phyloP scores from a whole-genome alignment of 2,888 invertebrate species.

The Apomyelois bistriatella region DNA sequence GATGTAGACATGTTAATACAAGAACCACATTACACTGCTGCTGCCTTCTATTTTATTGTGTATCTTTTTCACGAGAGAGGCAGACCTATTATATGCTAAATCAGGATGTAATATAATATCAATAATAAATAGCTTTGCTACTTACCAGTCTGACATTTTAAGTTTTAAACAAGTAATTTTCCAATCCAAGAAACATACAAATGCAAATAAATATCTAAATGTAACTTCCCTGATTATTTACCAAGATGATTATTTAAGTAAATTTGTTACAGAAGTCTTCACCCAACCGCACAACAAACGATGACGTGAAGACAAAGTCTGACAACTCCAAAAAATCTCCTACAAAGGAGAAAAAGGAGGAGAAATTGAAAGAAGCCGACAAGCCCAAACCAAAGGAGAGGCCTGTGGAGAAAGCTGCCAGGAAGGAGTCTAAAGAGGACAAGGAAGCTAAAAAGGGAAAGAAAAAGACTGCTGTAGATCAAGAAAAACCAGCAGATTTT shows the following conservation, averaged over 20 bases:
- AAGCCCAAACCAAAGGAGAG: constrained; percentile 71
- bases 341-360: constrained; percentile 78
- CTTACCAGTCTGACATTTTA: no score
- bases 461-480: constrained; percentile 75
- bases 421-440: constrained; percentile 54
- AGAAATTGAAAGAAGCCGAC: constrained; percentile 73
- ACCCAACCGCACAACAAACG: constrained; percentile 80
- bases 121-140: no score
- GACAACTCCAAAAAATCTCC: constrained; percentile 81
- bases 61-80: no score
- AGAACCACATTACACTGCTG: no score
- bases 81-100: no score
- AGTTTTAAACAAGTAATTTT: no score
- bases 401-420: constrained; percentile 52
- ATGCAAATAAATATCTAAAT: no score
- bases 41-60: no score
- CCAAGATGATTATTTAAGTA: not conserved
- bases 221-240: no score
- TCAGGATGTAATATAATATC: no score
- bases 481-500: constrained; percentile 85
- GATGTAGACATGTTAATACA: no score
- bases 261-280: constrained; percentile 76
- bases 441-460: constrained; percentile 78
- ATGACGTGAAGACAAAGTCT: constrained; percentile 79
- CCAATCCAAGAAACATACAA: no score